Evolutionary conservation across 2,797 vertebrate species (phyloP), one percentile per base, ranked within the genome.

Genomic region (Loriculus beryllinus): DNA sequence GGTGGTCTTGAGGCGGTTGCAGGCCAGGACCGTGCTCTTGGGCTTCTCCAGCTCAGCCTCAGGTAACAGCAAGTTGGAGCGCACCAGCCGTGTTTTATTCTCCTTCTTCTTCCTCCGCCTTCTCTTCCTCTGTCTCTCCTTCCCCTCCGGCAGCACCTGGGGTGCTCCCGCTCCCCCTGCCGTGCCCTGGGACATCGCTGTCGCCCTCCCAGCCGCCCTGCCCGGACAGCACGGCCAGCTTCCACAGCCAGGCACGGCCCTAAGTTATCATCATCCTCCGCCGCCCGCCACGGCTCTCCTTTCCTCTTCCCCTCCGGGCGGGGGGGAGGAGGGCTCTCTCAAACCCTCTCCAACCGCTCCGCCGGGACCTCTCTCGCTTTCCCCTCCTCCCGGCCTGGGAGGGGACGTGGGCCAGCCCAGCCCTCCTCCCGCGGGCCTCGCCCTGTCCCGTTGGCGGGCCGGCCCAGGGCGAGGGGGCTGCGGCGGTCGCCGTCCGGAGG

Each of bases 1-100:
- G 97, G 99, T 99, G 86, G 99, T 99, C 98, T 99, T 98, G 40
- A 99, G 99, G 95, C 98, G 97, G 97, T 99, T 99, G 98, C 98
- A 97, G 39, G 99, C 98, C 87, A 97, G 52, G 79, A 69, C 49
- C 1, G 59, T 71, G 65, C 89, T 78, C 65, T 65, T 90, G 72
- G 90, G 97, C 49, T 96, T 98, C 68, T 98, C 98, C 29, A 95
- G 97, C 87, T 97, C 96, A 21, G 93, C 69, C 92, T 96, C 93
- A 26, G 98, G 97, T 25, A 97, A 97, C 56, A 98, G 95, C 64
- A 98, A 94, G 96, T 98, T 99, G 39, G 99, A 98, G 96, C 97
- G 97, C 57, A 99, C 99, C 1, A 81, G 97, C 93, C 99, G 95
- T 37, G 97, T 98, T 95, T 98, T 98, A 82, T 79, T 96, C 82